Conservation (phyloP, 2,113 vertebrate genomes). For the Typhlomys cinereus region DNA sequence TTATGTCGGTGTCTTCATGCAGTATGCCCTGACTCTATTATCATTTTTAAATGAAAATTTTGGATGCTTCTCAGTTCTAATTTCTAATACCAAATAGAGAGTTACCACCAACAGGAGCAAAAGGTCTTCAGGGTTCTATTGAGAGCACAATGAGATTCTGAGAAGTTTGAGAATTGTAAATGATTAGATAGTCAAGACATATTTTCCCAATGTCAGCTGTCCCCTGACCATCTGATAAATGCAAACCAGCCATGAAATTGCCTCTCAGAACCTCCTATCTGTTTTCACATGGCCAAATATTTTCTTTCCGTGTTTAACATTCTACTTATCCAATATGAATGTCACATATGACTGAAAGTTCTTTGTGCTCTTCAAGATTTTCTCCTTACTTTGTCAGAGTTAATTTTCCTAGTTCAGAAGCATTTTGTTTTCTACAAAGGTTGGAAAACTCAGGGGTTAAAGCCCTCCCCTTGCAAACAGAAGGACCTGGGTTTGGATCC, state of each 20-base stretch:
- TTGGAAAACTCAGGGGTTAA: no score
- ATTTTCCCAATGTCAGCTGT: neutral
- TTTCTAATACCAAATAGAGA: neutral
- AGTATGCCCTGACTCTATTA: neutral
- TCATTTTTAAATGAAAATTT: conserved; percentile 5
- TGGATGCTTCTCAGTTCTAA: neutral
- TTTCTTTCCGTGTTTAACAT: neutral
- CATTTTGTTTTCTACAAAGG: neutral
- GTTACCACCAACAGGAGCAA: neutral
- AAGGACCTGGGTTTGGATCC: no score
- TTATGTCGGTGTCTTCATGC: neutral
- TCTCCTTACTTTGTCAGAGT: neutral
- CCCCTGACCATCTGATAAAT: neutral
- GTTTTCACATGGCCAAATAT: neutral
- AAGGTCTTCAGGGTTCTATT: neutral
- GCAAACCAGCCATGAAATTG: neutral
- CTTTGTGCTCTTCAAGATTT: neutral
- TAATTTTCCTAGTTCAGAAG: neutral
- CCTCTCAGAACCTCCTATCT: no score
- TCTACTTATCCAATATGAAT: neutral
- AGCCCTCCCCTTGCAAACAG: no score
- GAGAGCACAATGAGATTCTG: neutral
- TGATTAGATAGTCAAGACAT: no score
- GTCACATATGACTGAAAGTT: neutral
- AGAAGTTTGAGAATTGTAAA: neutral